Percentiles rank a stretch among this genome's conserved stretches.
Conservation (phyloP, 2,113 vertebrate species). For the Mastomys natalensis region DNA sequence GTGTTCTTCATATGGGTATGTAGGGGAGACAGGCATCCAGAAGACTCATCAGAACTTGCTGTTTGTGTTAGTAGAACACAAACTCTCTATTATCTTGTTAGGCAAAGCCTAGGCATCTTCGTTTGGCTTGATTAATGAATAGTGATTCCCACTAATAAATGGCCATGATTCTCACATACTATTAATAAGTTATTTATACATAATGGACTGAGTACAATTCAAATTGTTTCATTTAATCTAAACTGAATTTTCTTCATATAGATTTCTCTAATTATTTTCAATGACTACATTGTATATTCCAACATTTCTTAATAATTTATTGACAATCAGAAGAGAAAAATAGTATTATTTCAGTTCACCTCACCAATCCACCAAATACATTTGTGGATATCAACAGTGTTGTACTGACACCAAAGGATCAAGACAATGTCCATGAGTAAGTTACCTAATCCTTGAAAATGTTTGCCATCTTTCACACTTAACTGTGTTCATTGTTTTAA, state of each 20-base stretch:
- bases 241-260: background rate
- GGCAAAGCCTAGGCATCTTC: background rate
- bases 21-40: background rate
- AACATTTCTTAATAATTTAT: conserved; percentile 14
- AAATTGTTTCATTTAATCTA: conserved; percentile 14
- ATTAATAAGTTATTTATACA: background rate
- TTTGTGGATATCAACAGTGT: background rate
- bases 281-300: background rate
- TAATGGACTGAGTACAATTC: background rate
- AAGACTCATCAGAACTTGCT: background rate
- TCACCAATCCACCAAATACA: conserved; percentile 21
- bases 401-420: background rate
- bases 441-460: conserved; percentile 38
- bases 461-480: conserved; percentile 1
- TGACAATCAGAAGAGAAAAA: background rate
- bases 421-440: background rate
- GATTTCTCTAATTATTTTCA: background rate
- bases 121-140: background rate
- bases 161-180: background rate
- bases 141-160: background rate
- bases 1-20: background rate
- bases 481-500: conserved; percentile 6
- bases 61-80: background rate
- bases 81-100: background rate
- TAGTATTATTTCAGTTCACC: conserved; percentile 10